A percentile compares a stretch with the other conserved stretches of the same genome.
These are phyloP conservation scores for Rosalia funebris DNA, from an alignment of 2,888 invertebrate genomes.

Conservation along the genomic window DNA sequence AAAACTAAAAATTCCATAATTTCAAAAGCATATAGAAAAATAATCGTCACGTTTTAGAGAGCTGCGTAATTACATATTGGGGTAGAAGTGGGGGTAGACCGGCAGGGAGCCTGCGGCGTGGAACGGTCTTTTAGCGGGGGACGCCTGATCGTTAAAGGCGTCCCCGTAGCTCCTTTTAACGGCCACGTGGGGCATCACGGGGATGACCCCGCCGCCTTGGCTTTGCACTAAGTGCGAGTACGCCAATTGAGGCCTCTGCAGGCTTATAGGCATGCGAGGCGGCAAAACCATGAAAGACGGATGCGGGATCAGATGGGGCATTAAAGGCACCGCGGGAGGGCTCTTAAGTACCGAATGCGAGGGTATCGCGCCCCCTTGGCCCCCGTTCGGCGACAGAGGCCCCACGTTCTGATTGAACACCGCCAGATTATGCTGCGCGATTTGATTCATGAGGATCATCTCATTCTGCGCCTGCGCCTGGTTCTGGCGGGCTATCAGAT, in stretches of 20 bases:
- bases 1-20: no score
- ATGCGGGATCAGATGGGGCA: conserved; percentile 47
- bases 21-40: no score
- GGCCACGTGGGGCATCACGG: conserved; percentile 57
- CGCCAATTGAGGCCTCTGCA: conserved; percentile 46
- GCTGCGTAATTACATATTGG: conserved; percentile 56
- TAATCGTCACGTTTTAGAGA: no score
- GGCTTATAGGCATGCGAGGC: conserved; percentile 47
- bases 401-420: conserved; percentile 55
- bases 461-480: conserved; percentile 65
- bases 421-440: conserved; percentile 62
- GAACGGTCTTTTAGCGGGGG: conserved; percentile 60
- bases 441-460: conserved; percentile 61
- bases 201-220: conserved; percentile 50
- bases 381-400: conserved; percentile 44
- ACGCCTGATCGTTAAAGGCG: conserved; percentile 58
- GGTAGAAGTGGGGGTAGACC: conserved; percentile 62
- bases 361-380: conserved; percentile 7
- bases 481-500: conserved; percentile 73
- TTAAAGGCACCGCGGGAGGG: conserved; percentile 54
- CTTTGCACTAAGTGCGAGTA: conserved; percentile 53
- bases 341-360: conserved; percentile 44
- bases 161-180: conserved; percentile 63
- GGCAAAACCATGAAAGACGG: conserved; percentile 61
- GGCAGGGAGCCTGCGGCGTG: conserved; percentile 52